These are phyloP conservation scores for Ibidorhyncha struthersii DNA, from an alignment of 2,113 vertebrate species.

Conservation along the genomic window DNA sequence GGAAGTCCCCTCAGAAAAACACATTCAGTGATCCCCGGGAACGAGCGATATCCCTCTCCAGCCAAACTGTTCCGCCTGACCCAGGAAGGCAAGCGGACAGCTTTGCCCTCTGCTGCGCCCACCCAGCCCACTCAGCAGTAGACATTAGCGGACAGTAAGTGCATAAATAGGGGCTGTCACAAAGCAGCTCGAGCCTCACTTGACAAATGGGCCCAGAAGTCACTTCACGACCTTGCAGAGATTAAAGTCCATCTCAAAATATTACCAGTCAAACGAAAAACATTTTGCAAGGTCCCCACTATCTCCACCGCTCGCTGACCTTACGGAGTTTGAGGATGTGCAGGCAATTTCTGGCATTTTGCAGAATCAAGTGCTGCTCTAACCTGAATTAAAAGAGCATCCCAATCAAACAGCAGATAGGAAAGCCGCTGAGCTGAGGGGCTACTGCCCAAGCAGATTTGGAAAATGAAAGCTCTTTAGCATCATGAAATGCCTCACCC, in stretches of 20 bases:
- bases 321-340: background rate
- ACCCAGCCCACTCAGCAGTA: background rate
- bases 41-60: fast-evolving
- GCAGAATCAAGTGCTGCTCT: background rate
- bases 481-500: background rate
- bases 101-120: background rate
- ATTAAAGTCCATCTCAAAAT: background rate
- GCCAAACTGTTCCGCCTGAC: background rate
- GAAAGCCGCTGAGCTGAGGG: background rate
- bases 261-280: background rate
- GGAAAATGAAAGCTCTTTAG: background rate
- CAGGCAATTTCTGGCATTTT: background rate
- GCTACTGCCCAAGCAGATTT: background rate
- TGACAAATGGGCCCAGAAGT: background rate
- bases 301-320: fast-evolving
- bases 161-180: background rate
- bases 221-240: background rate
- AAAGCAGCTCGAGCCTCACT: background rate
- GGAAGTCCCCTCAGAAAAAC: background rate
- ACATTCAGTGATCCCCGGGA: background rate
- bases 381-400: background rate
- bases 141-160: fast-evolving
- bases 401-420: background rate
- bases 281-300: background rate
- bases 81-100: background rate